A percentile compares a stretch with the other conserved stretches of the same genome.
phyloP scores from a whole-genome alignment of 2,888 invertebrate genomes.

The Campoplex nolae region DNA sequence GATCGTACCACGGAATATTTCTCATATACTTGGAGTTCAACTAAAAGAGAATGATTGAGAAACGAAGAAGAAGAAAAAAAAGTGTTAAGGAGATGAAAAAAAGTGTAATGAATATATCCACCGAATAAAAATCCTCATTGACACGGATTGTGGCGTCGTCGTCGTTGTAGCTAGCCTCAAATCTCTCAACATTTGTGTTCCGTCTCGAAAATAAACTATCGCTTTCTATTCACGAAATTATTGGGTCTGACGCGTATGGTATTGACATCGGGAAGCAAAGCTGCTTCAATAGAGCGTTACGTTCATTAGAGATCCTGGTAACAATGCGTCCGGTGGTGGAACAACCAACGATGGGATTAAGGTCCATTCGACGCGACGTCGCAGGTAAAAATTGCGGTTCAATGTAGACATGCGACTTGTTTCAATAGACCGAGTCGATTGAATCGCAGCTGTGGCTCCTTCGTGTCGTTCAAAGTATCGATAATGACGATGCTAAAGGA shows the following conservation, averaged over 20 bases:
- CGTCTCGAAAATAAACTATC: too few relatives aligned
- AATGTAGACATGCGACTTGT: neutral
- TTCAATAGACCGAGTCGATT: neutral
- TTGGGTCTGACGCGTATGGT: neutral
- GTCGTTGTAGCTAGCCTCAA: neutral
- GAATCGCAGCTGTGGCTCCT: neutral
- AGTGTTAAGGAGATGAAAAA: neutral
- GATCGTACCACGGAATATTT: neutral
- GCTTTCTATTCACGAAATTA: neutral
- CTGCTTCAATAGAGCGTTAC: neutral
- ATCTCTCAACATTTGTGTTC: neutral
- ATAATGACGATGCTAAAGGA: too few relatives aligned
- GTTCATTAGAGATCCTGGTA: neutral
- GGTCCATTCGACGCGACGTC: neutral
- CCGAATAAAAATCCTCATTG: conserved; percentile 16
- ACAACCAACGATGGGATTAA: neutral
- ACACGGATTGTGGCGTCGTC: neutral
- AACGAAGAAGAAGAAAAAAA: too few relatives aligned
- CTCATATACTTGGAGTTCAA: too few relatives aligned
- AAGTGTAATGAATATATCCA: neutral
- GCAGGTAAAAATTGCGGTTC: neutral
- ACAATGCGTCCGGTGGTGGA: neutral
- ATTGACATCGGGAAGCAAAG: neutral
- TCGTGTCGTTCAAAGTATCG: too few relatives aligned
- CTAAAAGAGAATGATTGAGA: neutral